Conservation (phyloP, 2,797 vertebrate species). For the Hephaestus fuliginosus region DNA sequence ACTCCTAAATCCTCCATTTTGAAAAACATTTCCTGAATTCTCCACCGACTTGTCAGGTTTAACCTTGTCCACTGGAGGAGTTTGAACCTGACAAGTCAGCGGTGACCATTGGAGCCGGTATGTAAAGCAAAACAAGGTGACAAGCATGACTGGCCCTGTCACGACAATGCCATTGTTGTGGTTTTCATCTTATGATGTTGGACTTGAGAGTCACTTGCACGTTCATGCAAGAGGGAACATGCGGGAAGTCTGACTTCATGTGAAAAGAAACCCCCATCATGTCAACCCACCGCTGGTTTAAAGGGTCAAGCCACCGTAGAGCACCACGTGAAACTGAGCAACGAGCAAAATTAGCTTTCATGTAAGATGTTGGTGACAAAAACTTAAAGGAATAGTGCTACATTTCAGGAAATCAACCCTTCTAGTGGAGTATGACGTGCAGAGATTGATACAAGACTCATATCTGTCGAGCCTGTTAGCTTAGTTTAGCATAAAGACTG, state of each 20-base stretch:
- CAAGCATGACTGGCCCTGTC: conserved; percentile 58
- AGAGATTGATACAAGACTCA: neutral
- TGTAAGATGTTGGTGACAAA: neutral
- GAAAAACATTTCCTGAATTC: conserved; percentile 19
- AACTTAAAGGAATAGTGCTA: neutral
- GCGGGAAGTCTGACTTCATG: neutral
- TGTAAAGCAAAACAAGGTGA: conserved; percentile 60
- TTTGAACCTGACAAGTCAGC: conserved; percentile 49
- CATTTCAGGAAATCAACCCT: neutral
- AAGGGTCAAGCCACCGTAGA: neutral
- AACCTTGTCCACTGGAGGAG: conserved; percentile 26
- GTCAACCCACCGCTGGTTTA: conserved; percentile 1
- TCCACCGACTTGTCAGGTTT: conserved; percentile 30
- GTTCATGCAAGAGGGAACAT: conserved; percentile 44
- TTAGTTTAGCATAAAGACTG: neutral
- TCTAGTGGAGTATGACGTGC: neutral
- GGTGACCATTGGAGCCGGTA: conserved; percentile 11
- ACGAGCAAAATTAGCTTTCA: neutral
- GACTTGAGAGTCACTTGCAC: conserved; percentile 51
- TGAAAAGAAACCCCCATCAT: neutral
- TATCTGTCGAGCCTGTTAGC: neutral
- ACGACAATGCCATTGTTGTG: conserved; percentile 43
- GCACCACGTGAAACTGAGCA: too few relatives aligned
- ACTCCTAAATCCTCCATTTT: conserved; percentile 11
- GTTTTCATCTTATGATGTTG: conserved; percentile 48